Base-by-base conservation (phyloP, 2,888 invertebrate genomes). In the Lochmaea capreae region DNA sequence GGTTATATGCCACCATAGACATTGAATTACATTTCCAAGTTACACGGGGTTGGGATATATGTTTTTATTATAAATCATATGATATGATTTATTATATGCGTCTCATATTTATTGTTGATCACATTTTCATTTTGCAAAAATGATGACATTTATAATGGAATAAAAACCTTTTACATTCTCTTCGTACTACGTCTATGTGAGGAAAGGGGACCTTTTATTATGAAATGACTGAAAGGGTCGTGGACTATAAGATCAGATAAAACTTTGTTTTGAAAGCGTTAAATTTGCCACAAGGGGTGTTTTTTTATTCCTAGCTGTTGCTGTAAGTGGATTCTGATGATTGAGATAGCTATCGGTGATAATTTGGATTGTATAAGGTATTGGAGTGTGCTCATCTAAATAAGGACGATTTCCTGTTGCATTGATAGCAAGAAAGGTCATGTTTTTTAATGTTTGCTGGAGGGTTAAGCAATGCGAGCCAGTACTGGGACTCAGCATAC, bases 271-370 rank as follows among this genome's bases (percentile, higher is more conserved):
- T 59, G 59, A 71, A 62, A 42, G 72, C 72, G 68, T 49, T 65
- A 74, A 77, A 76, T 76, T 57, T 72, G 65, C 71, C 71, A 74
- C 74, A 46, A 71, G 65, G 68, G 68, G 33, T 33, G 42, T 63
- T 74, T 70, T 54, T 74, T 72, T 65, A 65, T 65, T 43, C 42
- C 70, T 61, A 63, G 54, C 42, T 70, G 22, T 49, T 66, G 16
- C 22, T 9, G 46, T 62, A 71, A 71, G 71, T 71, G 71, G 71
- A 71, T 65, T 71, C 22, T 22, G 58, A 71, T 71, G 42, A 71
- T 65, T 65, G 65, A 58, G 58, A 71, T 71, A 16, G 42, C 58
- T 71, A 71, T 71, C 71, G 26, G 33, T 42, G 54, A 6, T 57
- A 57, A 66, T 66, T 54, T 49, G 57, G 26, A 52, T 33, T 54